phyloP scores from a whole-genome alignment of 2,113 vertebrate genomes.

The Ahaetulla prasina region DNA sequence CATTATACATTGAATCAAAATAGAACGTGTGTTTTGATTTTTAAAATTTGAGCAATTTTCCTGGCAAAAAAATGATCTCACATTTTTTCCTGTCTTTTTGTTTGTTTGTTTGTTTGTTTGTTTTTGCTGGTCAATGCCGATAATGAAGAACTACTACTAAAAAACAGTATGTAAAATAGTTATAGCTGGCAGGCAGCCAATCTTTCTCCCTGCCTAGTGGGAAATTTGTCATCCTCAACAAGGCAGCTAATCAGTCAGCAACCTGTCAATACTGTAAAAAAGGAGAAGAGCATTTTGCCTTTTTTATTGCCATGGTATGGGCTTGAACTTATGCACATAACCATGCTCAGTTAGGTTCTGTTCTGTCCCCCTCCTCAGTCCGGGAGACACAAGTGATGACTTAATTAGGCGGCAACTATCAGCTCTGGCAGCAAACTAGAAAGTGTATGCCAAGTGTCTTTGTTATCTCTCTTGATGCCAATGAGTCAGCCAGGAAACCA shows the following conservation, averaged over 20 bases:
- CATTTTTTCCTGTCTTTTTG: neutral
- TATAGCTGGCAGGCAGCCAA: neutral
- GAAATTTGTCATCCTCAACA: neutral
- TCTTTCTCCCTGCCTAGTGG: neutral
- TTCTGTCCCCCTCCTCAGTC: too few relatives aligned
- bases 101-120: too few relatives aligned
- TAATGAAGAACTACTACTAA: neutral
- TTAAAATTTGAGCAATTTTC: neutral
- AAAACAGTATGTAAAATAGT: neutral
- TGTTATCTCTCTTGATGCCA: too few relatives aligned
- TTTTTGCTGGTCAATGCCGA: neutral
- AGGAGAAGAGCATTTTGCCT: neutral
- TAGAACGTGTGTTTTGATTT: neutral
- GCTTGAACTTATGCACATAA: neutral
- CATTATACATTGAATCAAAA: neutral
- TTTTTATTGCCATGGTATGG: neutral
- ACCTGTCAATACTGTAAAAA: neutral
- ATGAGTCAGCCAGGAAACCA: too few relatives aligned
- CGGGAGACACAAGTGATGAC: too few relatives aligned
- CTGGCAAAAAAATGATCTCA: neutral
- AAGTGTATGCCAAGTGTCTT: too few relatives aligned
- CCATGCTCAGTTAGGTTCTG: neutral
- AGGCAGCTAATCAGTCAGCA: neutral
- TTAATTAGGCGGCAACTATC: too few relatives aligned
- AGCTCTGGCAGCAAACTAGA: too few relatives aligned